Conservation (phyloP, 2,888 invertebrate genomes). For the Coleophora flavipennella region DNA sequence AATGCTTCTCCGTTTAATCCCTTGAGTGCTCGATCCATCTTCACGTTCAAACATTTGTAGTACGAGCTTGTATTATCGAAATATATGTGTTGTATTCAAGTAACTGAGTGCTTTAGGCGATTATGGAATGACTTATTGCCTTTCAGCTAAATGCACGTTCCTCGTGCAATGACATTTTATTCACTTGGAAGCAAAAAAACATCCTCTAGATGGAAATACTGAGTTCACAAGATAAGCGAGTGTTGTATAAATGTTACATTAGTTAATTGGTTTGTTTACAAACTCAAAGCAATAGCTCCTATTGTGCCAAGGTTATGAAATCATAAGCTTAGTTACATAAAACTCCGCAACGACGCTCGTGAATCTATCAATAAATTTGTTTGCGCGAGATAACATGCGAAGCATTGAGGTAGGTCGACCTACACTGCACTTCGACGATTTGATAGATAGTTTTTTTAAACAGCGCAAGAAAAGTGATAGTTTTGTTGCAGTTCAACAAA, state of each 20-base stretch:
- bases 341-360: not conserved
- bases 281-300: not conserved
- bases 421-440: too few species aligned
- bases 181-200: not conserved
- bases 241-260: too few species aligned
- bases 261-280: not conserved
- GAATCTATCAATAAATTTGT: not conserved
- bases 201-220: not conserved
- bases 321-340: not conserved
- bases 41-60: not conserved
- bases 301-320: not conserved
- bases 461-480: not conserved
- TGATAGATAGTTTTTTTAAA: not conserved
- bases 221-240: too few species aligned
- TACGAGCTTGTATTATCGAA: not conserved
- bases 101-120: not conserved
- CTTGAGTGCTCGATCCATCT: not conserved
- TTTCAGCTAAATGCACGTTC: not conserved
- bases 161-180: not conserved
- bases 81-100: not conserved
- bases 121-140: not conserved
- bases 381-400: not conserved
- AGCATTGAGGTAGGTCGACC: not conserved
- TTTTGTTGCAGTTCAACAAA: not conserved
- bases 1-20: not conserved